Conservation (phyloP, 2,113 vertebrate genomes). For the Haemorhous mexicanus region DNA sequence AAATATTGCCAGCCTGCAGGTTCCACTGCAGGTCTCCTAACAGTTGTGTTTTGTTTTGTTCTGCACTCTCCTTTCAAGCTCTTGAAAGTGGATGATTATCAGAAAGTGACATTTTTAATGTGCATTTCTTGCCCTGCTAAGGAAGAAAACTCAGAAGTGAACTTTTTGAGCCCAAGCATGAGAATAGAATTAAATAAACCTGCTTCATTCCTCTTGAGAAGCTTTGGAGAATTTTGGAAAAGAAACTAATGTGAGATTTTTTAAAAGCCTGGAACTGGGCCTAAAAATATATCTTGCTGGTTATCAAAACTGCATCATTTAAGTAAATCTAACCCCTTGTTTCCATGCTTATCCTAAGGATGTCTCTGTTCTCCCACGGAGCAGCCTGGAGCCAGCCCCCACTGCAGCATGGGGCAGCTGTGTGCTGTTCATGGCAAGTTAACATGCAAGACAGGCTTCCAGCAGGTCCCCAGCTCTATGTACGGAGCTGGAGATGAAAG, state of each 20-base stretch:
- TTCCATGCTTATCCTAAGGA: background rate
- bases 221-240: background rate
- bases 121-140: background rate
- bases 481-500: conserved; percentile 2
- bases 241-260: background rate
- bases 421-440: background rate
- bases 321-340: background rate
- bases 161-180: background rate
- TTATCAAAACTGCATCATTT: background rate
- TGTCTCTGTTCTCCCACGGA: background rate
- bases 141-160: background rate
- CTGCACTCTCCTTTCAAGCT: background rate
- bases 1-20: background rate
- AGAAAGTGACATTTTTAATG: background rate
- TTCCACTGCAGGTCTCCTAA: background rate
- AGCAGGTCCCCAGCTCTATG: background rate
- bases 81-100: background rate
- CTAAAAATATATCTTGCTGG: background rate
- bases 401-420: background rate
- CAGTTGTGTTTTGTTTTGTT: background rate
- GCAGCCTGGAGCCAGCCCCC: background rate
- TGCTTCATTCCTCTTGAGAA: background rate
- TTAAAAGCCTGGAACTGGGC: background rate
- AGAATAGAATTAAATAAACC: background rate
- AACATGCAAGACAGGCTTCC: conserved; percentile 1